A percentile compares a stretch with the other conserved stretches of the same genome.
These are phyloP conservation scores for Hyles euphorbiae DNA, from an alignment of 1,140 invertebrate genomes.

Conservation along the genomic window DNA sequence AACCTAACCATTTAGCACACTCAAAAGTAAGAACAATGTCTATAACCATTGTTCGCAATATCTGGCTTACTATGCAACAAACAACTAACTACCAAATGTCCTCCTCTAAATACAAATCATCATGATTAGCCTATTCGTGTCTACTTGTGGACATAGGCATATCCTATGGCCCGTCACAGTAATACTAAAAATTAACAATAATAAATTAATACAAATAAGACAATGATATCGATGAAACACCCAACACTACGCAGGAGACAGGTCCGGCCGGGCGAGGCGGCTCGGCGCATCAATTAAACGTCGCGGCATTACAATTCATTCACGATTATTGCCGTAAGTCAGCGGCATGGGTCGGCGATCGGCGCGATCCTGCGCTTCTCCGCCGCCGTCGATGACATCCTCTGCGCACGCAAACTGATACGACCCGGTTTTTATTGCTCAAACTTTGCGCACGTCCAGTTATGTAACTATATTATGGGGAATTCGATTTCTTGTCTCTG, in stretches of 20 bases:
- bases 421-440: slow-evolving; percentile 34
- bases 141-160: too few relatives aligned
- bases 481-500: too few relatives aligned
- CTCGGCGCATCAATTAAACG: slow-evolving; percentile 59
- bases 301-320: slow-evolving; percentile 68
- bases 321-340: slow-evolving; percentile 63
- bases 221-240: background rate
- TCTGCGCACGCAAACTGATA: slow-evolving; percentile 48
- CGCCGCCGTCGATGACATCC: slow-evolving; percentile 32
- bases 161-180: too few relatives aligned
- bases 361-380: slow-evolving; percentile 18
- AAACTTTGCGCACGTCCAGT: slow-evolving; percentile 34
- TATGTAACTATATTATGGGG: slow-evolving; percentile 7
- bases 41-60: too few relatives aligned
- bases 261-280: slow-evolving; percentile 3
- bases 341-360: slow-evolving; percentile 37
- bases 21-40: too few relatives aligned
- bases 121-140: too few relatives aligned
- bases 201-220: too few relatives aligned
- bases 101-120: too few relatives aligned
- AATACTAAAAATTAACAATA: too few relatives aligned
- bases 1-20: too few relatives aligned
- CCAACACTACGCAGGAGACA: background rate
- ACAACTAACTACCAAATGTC: too few relatives aligned
- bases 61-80: too few relatives aligned